A percentile compares a stretch with the other conserved stretches of the same genome.
Evolutionary conservation across 2,888 invertebrate species (phyloP).

Genomic region (Archips xylosteana): DNA sequence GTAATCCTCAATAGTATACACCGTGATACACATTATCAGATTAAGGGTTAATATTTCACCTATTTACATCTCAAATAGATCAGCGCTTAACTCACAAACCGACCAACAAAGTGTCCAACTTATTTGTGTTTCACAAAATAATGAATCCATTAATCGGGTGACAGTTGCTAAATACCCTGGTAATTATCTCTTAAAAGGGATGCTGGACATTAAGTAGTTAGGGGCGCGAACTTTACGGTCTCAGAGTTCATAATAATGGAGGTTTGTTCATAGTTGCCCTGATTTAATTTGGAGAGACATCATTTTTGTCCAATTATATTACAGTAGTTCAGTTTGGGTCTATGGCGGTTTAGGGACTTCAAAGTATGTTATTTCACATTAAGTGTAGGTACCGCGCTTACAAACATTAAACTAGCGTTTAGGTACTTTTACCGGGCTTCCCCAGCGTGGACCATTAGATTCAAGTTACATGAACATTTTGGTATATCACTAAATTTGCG

Average conservation of each 20-base stretch:
- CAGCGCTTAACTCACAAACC: slow-evolving; percentile 19
- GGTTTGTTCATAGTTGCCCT: slow-evolving; percentile 33
- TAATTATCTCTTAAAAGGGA: slow-evolving; percentile 43
- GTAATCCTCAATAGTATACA: too few species aligned
- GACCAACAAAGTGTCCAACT: slow-evolving; percentile 34
- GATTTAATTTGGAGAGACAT: slow-evolving; percentile 29
- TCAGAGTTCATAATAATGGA: slow-evolving; percentile 27
- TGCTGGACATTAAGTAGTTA: slow-evolving; percentile 30
- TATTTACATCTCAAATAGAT: background rate
- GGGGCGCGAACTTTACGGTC: slow-evolving; percentile 31
- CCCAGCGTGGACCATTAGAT: too few species aligned
- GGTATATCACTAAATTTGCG: too few species aligned
- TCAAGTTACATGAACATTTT: too few species aligned
- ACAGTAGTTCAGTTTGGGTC: background rate
- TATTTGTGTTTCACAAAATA: slow-evolving; percentile 37
- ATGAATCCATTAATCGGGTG: slow-evolving; percentile 42
- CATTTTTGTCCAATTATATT: slow-evolving; percentile 5
- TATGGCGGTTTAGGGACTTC: background rate
- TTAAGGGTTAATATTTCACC: background rate
- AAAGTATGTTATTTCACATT: background rate
- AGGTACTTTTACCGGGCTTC: too few species aligned
- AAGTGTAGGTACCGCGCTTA: background rate
- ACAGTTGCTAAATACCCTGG: slow-evolving; percentile 39
- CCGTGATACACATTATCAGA: too few species aligned
- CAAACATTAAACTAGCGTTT: background rate